Conservation (phyloP, 2,797 vertebrate species). For the Chrosomus eos region DNA sequence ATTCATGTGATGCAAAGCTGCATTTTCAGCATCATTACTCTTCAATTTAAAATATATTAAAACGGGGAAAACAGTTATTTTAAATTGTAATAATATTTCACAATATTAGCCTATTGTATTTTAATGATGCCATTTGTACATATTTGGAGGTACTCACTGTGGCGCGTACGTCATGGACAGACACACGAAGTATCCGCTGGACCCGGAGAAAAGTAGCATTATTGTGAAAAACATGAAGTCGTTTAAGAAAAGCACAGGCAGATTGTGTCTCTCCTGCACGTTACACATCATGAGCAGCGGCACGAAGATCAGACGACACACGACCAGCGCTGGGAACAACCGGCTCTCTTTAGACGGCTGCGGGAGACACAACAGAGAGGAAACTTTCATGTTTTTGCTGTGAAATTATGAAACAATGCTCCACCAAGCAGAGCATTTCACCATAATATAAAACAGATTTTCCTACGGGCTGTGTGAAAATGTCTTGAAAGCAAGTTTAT, state of each 20-base stretch:
- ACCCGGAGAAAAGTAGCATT: constrained; percentile 83
- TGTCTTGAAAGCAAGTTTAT: neutral
- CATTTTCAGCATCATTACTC: no score
- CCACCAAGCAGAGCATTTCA: neutral
- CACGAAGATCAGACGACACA: constrained; percentile 81
- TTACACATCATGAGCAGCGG: constrained; percentile 89
- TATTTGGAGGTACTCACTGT: constrained; percentile 72
- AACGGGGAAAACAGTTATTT: neutral
- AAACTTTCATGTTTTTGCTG: neutral
- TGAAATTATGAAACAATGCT: neutral
- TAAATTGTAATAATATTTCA: neutral
- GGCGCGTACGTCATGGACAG: constrained; percentile 88
- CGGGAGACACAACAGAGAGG: neutral
- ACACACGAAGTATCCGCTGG: constrained; percentile 88
- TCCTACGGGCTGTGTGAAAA: neutral
- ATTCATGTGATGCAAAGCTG: no score
- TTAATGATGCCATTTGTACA: neutral
- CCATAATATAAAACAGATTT: neutral
- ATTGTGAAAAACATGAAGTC: constrained; percentile 77
- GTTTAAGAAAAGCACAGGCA: constrained; percentile 77
- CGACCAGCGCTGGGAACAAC: constrained; percentile 80
- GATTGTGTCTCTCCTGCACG: constrained; percentile 69
- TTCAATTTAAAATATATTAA: neutral
- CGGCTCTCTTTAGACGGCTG: constrained; percentile 82
- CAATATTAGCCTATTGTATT: neutral